Conservation (phyloP, 2,113 vertebrate species). For the Odontophorus gujanensis region DNA sequence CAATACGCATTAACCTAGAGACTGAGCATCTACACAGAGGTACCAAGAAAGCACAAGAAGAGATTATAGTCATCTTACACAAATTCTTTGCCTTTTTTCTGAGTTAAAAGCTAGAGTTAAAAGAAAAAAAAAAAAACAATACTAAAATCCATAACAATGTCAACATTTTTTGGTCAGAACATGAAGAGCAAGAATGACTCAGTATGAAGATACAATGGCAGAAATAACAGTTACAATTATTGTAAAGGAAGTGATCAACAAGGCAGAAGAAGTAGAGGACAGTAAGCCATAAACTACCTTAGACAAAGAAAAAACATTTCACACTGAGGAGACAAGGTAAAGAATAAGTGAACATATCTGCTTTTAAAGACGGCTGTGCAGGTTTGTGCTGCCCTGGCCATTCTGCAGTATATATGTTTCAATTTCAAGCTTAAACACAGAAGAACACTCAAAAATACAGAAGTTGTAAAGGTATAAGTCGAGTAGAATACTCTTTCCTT, state of each 20-base stretch:
- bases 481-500: not conserved
- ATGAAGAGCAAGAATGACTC: not conserved
- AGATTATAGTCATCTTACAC: not conserved
- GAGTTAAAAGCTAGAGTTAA: not conserved
- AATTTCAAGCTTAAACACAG: not conserved
- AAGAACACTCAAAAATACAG: not conserved
- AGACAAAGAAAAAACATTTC: not conserved
- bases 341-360: not conserved
- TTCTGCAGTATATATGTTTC: not conserved
- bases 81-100: not conserved
- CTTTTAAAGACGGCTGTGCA: not conserved
- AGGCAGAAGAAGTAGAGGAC: not conserved
- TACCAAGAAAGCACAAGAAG: not conserved
- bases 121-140: not conserved
- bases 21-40: not conserved
- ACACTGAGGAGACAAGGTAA: fast-evolving
- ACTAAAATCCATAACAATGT: not conserved
- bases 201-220: not conserved
- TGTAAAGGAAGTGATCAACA: not conserved
- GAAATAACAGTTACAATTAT: not conserved
- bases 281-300: not conserved
- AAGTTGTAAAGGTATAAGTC: not conserved
- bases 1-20: not conserved
- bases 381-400: not conserved
- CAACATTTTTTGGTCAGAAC: not conserved